Percentiles rank a stretch among this genome's conserved stretches.
phyloP scores from a whole-genome alignment of 2,797 vertebrate species.

The Microtus californicus region DNA sequence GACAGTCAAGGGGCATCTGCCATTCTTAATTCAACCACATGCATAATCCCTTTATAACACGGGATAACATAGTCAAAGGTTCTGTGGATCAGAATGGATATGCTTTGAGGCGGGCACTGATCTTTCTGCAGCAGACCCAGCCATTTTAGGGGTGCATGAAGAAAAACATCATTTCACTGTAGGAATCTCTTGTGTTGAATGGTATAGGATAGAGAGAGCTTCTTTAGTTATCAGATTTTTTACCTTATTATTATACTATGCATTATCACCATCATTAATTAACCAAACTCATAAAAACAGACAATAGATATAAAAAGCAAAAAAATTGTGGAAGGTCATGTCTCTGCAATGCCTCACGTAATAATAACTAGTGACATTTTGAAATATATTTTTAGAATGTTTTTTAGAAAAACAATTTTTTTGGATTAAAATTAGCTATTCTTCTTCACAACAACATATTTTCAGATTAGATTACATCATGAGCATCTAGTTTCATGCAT shows the following conservation, averaged over 20 bases:
- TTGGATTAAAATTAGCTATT: background rate
- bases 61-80: background rate
- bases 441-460: background rate
- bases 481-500: background rate
- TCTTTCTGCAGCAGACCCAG: background rate
- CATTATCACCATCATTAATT: background rate
- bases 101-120: background rate
- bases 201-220: background rate
- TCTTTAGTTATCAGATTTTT: background rate
- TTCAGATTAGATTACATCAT: background rate
- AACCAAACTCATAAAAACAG: background rate
- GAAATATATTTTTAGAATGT: background rate
- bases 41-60: background rate
- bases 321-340: background rate
- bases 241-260: background rate
- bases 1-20: background rate
- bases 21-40: background rate
- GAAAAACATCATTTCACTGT: background rate
- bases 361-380: background rate
- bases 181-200: background rate
- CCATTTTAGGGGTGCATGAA: background rate
- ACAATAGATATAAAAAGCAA: background rate
- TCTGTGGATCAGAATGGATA: background rate
- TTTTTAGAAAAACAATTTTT: background rate
- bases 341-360: background rate